Percentiles rank a stretch among this genome's conserved stretches.
Conservation (phyloP, 2,888 invertebrate genomes). For the Latrodectus hesperus region DNA sequence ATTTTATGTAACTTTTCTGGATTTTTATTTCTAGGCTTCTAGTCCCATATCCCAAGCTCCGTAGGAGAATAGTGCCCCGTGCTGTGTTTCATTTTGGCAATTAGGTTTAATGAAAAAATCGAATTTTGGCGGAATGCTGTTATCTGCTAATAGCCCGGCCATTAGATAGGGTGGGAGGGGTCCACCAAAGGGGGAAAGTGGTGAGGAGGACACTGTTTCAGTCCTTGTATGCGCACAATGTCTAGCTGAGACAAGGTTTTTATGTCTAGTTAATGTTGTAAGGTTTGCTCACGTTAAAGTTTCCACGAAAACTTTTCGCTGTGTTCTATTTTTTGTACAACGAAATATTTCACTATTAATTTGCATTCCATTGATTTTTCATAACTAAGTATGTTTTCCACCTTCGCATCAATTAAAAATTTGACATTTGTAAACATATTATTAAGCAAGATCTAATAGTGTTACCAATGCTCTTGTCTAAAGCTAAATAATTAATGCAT, state of each 20-base stretch:
- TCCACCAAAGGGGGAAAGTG: no score
- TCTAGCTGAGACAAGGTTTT: neutral
- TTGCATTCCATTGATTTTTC: no score
- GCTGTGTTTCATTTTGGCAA: slow-evolving; percentile 54
- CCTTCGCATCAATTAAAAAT: no score
- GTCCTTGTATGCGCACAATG: neutral
- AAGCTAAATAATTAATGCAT: no score
- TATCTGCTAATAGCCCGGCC: slow-evolving; percentile 57
- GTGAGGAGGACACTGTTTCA: neutral
- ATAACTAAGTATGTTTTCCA: no score
- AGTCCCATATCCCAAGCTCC: neutral
- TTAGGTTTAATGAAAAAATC: slow-evolving; percentile 64
- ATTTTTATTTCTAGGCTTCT: neutral
- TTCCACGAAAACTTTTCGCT: no score
- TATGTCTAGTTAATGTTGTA: neutral
- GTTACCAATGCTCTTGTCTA: no score
- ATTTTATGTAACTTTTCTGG: slow-evolving; percentile 7
- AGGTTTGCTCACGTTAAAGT: neutral
- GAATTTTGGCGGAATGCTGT: slow-evolving; percentile 31
- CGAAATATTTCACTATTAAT: no score
- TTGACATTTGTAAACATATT: no score
- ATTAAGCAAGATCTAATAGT: no score
- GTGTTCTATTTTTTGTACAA: no score
- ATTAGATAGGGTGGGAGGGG: slow-evolving; percentile 30
- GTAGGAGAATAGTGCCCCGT: neutral